Conservation (phyloP, 2,888 invertebrate genomes). For the Idaea straminata region DNA sequence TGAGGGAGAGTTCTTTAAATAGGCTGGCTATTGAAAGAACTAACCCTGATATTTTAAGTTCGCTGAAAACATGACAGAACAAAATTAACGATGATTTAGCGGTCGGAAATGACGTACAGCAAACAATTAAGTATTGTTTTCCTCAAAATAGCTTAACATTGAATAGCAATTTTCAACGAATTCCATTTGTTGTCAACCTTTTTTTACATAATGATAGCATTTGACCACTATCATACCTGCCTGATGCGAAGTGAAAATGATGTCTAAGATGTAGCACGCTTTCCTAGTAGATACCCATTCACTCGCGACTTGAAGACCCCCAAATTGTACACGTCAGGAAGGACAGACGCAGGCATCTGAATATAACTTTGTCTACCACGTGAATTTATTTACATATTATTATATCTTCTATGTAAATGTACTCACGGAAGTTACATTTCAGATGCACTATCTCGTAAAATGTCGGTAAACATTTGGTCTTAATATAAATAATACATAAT, state of each 20-base stretch:
- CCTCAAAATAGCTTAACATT: background rate
- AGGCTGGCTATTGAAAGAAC: background rate
- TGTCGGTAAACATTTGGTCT: background rate
- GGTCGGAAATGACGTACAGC: background rate
- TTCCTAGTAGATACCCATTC: no score
- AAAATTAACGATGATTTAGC: background rate
- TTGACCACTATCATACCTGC: no score
- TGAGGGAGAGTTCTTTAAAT: no score
- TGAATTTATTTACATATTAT: background rate
- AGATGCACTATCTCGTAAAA: background rate
- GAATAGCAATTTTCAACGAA: background rate
- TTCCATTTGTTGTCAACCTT: background rate
- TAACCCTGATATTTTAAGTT: background rate
- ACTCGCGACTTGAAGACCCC: no score
- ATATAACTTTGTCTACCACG: background rate
- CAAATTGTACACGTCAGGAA: no score
- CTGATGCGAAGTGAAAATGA: no score
- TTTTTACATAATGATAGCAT: background rate
- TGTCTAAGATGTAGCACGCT: no score
- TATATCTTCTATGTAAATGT: background rate
- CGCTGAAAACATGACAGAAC: background rate
- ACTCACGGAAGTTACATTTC: background rate
- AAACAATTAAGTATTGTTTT: background rate
- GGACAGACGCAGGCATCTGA: no score
- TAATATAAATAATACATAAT: background rate